Base-by-base conservation (phyloP, 2,888 invertebrate genomes). In the Willowsia nigromaculata region DNA sequence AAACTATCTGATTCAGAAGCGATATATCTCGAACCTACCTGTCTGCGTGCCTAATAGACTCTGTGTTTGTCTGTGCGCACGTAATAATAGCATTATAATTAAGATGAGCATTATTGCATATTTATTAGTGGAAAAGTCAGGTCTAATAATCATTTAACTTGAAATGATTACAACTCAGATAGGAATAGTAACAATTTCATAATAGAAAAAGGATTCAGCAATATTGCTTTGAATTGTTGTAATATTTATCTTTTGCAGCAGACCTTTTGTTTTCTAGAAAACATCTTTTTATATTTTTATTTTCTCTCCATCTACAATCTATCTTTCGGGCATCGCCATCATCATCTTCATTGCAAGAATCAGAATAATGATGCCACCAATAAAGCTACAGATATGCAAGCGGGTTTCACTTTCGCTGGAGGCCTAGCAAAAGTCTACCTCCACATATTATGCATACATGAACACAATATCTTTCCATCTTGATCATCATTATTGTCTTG, bases 381-480 rank as follows among this genome's bases (percentile, higher is more conserved):
- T 30, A 11, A 9, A 62, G n/a, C n/a, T n/a, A n/a, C 25, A 62
- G 30, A 13, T 27, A 43, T n/a, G n/a, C 43, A 74, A 47, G 74
- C 74, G 74, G 47, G 74, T 74, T 74, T 74, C 27, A 50, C 50
- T 74, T 40, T 78, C 18, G 78, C 78, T 78, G 78, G 78, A 78
- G 78, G 78, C 78, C 37, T 53, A 50, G 15, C 33, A 78, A 37
- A 33, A 30, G 33, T 18, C 1, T 56, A 15, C 50, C 18, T 37
- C n/a, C n/a, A n/a, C n/a, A n/a, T n/a, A n/a, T n/a, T n/a, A n/a
- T n/a, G 13, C 43, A 74, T 47, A 74, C 43, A 30, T 53, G 22
- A 37, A 59, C 25, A 65, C 30, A 65, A 80, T 30, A 80, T 76
- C 50, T 76, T 27, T 53, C 30, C 27, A 76, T 50, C 76, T 71